Evolutionary conservation across 2,888 invertebrate species (phyloP).

Genomic region (Ochropleura plecta): DNA sequence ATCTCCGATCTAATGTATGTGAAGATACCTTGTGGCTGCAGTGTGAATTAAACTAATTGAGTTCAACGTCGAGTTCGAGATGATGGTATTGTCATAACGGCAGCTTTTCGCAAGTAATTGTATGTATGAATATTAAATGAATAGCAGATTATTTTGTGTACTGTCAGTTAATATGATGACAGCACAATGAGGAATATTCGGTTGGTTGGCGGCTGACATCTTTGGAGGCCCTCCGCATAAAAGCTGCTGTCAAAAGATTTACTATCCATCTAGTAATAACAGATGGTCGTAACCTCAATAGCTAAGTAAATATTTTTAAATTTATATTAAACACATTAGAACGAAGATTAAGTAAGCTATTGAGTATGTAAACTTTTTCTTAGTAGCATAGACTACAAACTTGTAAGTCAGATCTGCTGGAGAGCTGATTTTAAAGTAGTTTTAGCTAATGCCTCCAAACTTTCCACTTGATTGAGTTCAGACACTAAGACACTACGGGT

Average conservation of each 20-base stretch:
- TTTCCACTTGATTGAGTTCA: constrained; percentile 8
- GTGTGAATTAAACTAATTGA: constrained; percentile 83
- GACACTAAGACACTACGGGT: background rate
- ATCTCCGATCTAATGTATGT: constrained; percentile 65
- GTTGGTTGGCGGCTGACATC: constrained; percentile 83
- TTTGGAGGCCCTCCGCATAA: constrained; percentile 76
- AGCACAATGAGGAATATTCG: constrained; percentile 86
- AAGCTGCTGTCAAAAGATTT: constrained; percentile 75
- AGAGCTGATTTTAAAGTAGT: background rate
- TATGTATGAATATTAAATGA: constrained; percentile 85
- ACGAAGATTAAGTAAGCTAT: background rate
- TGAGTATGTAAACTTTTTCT: background rate
- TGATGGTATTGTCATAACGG: constrained; percentile 79
- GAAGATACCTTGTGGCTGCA: constrained; percentile 61
- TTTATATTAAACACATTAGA: constrained; percentile 7
- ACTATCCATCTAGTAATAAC: constrained; percentile 66
- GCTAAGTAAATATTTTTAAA: constrained; percentile 42
- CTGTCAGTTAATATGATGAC: constrained; percentile 88
- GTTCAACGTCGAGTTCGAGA: constrained; percentile 75
- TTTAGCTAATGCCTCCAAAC: background rate
- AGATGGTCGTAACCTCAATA: constrained; percentile 54
- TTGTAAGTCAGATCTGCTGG: background rate
- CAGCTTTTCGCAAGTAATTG: constrained; percentile 84
- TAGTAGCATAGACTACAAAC: background rate
- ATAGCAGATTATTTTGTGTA: constrained; percentile 88